Base-by-base conservation (phyloP, 2,113 vertebrate species). In the Phoxinus phoxinus region DNA sequence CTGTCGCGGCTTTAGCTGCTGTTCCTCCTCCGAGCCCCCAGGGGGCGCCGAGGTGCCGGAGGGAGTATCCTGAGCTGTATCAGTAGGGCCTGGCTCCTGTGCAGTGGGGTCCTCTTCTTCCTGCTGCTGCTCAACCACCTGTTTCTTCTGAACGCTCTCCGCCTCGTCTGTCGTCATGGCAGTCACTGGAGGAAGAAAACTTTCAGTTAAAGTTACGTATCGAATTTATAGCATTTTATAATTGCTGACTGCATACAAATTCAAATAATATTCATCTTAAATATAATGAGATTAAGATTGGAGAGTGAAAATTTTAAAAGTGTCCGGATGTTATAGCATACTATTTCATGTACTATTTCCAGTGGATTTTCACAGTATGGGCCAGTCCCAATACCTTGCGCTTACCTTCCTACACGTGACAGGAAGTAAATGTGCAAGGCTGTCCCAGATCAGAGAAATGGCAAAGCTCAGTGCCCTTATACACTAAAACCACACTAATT, bases 121-220 rank as follows among this genome's bases (percentile, higher is more conserved):
- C 86, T 94, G 96, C 84, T 46, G 95, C 92, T 2, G 88, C 90
- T 89, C 88, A 46, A 81, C 87, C 0, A 93, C 88, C 73, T 83
- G 91, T 87, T 93, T 93, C 89, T 93, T 93, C 91, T 94, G 91
- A 94, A 96, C 94, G 93, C 96, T 94, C 81, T 94, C 93, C 0
- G 91, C 92, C 91, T 95, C 94, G 88, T 99, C 98, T 96, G 98
- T 99, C 84, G 98, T 99, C 98, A 99, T 99, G 95, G 93, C 94
- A 94, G 90, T 88, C 51, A 83, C 97, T 97, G 89, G 58, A 12
- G 15, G 90, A 46, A 86, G 21, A 89, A 73, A 21, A 63, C 1
- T 6, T 44, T 37, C 15, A n/a, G 17, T 53, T 77, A 10, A 51
- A 30, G 25, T 76, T 48, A 10, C 1, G 4, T 41, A 12, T 72